Evolutionary conservation across 2,888 invertebrate species (phyloP), one percentile per base, ranked within the genome.

Genomic region (Siphlonurus alternatus): DNA sequence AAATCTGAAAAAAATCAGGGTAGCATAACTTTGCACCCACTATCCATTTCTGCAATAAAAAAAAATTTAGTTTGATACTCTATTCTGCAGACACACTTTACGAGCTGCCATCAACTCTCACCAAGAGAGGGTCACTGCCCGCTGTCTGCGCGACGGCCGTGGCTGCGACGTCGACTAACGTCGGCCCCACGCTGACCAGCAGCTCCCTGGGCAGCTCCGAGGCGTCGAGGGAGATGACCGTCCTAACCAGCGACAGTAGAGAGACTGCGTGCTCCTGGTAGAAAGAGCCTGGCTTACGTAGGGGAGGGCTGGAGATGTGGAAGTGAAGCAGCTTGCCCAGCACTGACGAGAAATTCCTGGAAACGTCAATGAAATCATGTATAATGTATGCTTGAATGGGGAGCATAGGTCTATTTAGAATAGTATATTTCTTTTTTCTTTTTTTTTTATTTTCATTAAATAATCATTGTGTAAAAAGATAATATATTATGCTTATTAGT

Each of bases 261-360:
- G 82, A 80, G 53, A 83, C 76, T 23, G 80, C 79, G 73, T 85
- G 83, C 24, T 80, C 81, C 68, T 80, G 80, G 61, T 81, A 78
- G 61, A 80, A 73, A 63, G 66, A 60, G 20, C 68, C 66, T 5
- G 79, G 74, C 0, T 81, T 79, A 24, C 77, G 76, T 20, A 74
- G 68, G 69, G 75, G 75, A 19, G 82, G 71, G 72, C 81, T 76
- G 23, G 84, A 82, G 2, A 79, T 77, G 74, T 84, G 85, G 70
- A 80, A 81, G 68, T 81, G 78, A 38, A 86, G 71, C 62, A 81
- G 75, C 66, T 78, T 78, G 62, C 82, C 72, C 61, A 87, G 72
- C 53, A 82, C 73, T 15, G 84, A 82, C 67, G 78, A 79, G n/a
- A 83, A 67, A 24, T 75, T 71, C 53, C 78, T 79, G 70, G 65